Evolutionary conservation across 2,797 vertebrate species (phyloP), one percentile per base, ranked within the genome.

Genomic region (Delichon dasypus): DNA sequence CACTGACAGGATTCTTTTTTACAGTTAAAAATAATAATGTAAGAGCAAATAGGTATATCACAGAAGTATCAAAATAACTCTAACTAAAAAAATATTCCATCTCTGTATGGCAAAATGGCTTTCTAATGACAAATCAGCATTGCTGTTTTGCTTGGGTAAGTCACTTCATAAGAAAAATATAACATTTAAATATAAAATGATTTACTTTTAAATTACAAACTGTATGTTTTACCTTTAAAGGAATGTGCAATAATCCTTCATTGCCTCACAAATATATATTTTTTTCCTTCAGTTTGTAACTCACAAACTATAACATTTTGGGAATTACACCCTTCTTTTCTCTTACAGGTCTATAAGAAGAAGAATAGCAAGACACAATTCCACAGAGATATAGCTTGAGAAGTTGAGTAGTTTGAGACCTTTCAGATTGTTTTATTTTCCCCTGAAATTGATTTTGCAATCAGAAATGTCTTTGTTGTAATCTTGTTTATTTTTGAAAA

Each of bases 141-240:
- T 87, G 77, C 90, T 90, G 81, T 95, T 97, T 95, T 82, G 84
- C 90, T 96, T 93, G 77, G 88, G 94, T 96, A 96, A 88, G 87
- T 75, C 66, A 90, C 34, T 95, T 91, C 72, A 75, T 85, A 97
- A 94, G 84, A 93, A 88, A 97, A 95, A 88, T 60, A 50, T 23
- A 95, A 65, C 27, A 71, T 68, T 97, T 95, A 73, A 89, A 90
- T 93, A 85, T 75, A 95, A 91, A 97, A 90, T 45, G 3, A 94
- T 92, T 95, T 97, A 72, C 58, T 93, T 88, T 71, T 90, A 84
- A 90, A 82, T 68, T 93, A 85, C 45, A 93, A 92, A 85, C 74
- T 53, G 45, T 83, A 79, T 89, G 47, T 87, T 97, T 85, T 86
- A 53, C 47, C 57, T 96, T 96, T 90, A 94, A 89, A 82, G 95